phyloP scores from a whole-genome alignment of 35 echinoderm and acorn worm species.

The Hemicentrotus pulcherrimus region DNA sequence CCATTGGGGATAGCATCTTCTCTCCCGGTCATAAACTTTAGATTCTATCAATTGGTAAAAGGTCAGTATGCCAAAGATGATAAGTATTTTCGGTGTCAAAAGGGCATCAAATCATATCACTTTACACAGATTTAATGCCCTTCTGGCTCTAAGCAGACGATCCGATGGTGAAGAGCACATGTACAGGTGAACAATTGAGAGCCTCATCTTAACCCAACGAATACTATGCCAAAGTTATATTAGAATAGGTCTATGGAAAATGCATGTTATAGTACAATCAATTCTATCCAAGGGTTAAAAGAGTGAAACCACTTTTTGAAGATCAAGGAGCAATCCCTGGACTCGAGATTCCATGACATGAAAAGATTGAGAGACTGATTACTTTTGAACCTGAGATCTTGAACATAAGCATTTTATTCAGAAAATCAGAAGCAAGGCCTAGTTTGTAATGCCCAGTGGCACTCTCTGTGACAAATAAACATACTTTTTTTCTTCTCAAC shows the following conservation, averaged over 20 bases:
- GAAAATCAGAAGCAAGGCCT: neutral
- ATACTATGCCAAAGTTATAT: neutral
- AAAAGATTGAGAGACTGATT: neutral
- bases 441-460: neutral
- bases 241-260: too few species aligned
- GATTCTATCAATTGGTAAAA: constrained; percentile 6
- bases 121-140: too few species aligned
- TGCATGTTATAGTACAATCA: too few species aligned
- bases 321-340: neutral
- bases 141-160: neutral
- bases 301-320: neutral
- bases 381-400: neutral
- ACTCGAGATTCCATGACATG: neutral
- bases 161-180: neutral
- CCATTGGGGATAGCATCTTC: neutral
- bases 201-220: neutral
- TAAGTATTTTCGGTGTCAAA: neutral
- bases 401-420: neutral
- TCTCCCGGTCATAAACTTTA: neutral
- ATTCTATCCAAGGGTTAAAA: neutral
- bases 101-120: too few species aligned
- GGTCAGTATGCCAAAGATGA: neutral
- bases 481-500: too few species aligned
- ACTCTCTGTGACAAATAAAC: too few species aligned
- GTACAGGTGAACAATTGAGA: neutral